Evolutionary conservation across 2,888 invertebrate genomes (phyloP).

Genomic region (Cabera pusaria): DNA sequence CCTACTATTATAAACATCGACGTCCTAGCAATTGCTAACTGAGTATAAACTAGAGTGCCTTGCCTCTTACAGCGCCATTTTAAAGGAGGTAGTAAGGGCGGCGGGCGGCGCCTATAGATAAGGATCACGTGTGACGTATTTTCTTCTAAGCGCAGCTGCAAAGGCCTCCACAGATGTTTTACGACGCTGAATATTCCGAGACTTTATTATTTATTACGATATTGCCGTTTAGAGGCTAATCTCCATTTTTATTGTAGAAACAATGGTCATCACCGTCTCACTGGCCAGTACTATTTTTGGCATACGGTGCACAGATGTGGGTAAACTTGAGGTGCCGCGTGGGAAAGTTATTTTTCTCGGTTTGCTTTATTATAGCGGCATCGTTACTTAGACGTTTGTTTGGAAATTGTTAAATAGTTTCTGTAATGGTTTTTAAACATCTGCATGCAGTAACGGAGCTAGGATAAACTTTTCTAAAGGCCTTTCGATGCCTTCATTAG

Average conservation of each 20-base stretch:
- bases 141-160: conserved; percentile 75
- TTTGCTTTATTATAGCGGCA: conserved; percentile 35
- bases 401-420: conserved; percentile 11
- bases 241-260: conserved; percentile 79
- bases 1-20: too few species aligned
- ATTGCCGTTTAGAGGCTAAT: conserved; percentile 81
- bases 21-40: too few species aligned
- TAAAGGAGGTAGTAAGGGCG: background rate
- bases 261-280: conserved; percentile 72
- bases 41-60: too few species aligned
- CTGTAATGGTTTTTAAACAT: conserved; percentile 18
- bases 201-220: conserved; percentile 80
- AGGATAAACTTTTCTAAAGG: too few species aligned
- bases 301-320: conserved; percentile 74
- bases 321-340: conserved; percentile 41
- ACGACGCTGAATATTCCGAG: conserved; percentile 78
- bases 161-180: conserved; percentile 79
- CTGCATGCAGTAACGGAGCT: conserved; percentile 3
- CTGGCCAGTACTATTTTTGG: conserved; percentile 68
- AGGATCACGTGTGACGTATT: conserved; percentile 77
- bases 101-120: conserved; percentile 50
- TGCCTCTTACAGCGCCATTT: too few species aligned
- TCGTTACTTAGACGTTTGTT: conserved; percentile 17
- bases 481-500: too few species aligned
- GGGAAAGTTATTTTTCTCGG: conserved; percentile 58